Conservation (phyloP, 2,797 vertebrate genomes). For the Galagoides demidoff region DNA sequence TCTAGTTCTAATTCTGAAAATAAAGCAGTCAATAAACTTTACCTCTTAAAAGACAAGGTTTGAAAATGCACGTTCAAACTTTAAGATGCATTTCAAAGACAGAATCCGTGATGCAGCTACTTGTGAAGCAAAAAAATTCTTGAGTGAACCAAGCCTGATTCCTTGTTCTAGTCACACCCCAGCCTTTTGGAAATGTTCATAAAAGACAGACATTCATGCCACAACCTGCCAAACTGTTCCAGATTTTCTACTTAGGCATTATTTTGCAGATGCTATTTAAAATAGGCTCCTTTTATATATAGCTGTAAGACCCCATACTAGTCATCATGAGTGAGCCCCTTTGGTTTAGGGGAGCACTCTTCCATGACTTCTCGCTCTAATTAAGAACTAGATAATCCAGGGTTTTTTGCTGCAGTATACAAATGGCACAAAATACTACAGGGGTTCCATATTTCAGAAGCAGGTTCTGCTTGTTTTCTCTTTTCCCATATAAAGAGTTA, state of each 20-base stretch:
- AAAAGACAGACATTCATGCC: constrained; percentile 81
- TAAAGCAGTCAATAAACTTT: constrained; percentile 40
- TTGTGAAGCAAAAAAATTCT: constrained; percentile 77
- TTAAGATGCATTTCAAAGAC: constrained; percentile 80
- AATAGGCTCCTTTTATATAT: constrained; percentile 49
- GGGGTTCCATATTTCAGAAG: neutral
- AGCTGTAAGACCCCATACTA: constrained; percentile 63
- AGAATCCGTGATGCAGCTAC: constrained; percentile 82
- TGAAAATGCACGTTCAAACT: constrained; percentile 64
- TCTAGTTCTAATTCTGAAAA: constrained; percentile 33
- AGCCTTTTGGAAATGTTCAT: constrained; percentile 84
- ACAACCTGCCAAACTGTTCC: constrained; percentile 81
- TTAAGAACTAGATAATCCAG: neutral
- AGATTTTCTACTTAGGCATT: constrained; percentile 79
- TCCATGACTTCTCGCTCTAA: neutral
- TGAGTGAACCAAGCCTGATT: constrained; percentile 83
- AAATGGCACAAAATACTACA: neutral
- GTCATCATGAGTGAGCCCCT: neutral
- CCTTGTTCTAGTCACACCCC: constrained; percentile 85
- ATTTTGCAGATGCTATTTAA: constrained; percentile 69
- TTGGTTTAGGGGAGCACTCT: neutral
- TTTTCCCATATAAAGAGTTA: neutral
- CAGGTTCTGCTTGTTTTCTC: neutral
- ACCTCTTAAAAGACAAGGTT: constrained; percentile 52
- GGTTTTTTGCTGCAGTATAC: neutral